Evolutionary conservation across 2,113 vertebrate genomes (phyloP).

Genomic region (Myotis brandtii): DNA sequence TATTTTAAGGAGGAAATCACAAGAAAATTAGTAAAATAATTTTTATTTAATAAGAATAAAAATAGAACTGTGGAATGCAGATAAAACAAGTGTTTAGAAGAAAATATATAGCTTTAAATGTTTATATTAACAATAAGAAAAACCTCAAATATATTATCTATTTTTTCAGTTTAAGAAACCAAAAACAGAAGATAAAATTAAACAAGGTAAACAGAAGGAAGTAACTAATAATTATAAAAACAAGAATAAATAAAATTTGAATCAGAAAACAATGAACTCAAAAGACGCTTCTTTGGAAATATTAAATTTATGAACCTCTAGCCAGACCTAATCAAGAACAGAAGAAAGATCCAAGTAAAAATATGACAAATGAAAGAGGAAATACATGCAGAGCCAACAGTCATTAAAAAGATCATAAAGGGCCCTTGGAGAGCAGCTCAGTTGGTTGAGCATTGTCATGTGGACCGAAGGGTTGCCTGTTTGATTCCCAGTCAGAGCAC

Average conservation of each 20-base stretch:
- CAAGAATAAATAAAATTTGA: not conserved
- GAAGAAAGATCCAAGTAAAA: not conserved
- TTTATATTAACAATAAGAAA: not conserved
- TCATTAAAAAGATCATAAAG: not conserved
- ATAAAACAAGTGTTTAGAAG: not conserved
- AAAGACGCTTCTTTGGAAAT: not conserved
- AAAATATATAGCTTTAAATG: not conserved
- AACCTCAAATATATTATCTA: not conserved
- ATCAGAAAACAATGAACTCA: not conserved
- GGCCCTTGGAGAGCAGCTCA: too few species aligned
- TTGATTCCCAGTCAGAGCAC: too few species aligned
- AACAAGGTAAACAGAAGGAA: not conserved
- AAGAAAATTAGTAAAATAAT: not conserved
- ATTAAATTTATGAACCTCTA: not conserved
- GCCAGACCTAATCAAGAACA: not conserved
- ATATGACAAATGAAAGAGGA: not conserved
- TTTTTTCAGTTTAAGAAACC: not conserved
- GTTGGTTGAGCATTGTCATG: too few species aligned
- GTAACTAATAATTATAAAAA: not conserved
- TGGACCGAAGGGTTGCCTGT: too few species aligned
- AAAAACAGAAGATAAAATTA: not conserved
- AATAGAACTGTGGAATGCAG: not conserved
- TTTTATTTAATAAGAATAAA: slow-evolving; percentile 40
- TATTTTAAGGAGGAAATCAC: not conserved
- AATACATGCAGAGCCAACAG: not conserved